phyloP scores from a whole-genome alignment of 2,888 invertebrate genomes.

The Thelaira solivaga region DNA sequence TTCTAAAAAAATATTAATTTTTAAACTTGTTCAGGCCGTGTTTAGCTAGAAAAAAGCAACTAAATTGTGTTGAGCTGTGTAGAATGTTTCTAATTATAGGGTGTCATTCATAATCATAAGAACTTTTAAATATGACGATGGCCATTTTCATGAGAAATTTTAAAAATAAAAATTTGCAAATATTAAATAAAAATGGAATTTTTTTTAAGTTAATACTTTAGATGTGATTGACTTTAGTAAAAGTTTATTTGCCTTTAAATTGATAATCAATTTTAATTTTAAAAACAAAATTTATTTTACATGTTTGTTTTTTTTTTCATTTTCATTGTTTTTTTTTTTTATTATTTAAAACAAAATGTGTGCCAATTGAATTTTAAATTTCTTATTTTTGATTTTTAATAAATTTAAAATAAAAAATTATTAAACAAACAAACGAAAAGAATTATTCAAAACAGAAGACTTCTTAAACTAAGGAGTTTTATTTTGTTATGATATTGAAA shows the following conservation, averaged over 20 bases:
- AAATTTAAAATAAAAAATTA: slow-evolving; percentile 3
- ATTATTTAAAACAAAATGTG: slow-evolving; percentile 40
- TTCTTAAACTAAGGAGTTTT: slow-evolving; percentile 44
- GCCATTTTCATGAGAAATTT: too few relatives aligned
- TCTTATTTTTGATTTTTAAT: slow-evolving; percentile 29
- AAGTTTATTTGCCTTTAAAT: too few relatives aligned
- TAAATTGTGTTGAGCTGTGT: neutral
- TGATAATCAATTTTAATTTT: too few relatives aligned
- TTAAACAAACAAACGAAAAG: neutral
- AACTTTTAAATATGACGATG: too few relatives aligned
- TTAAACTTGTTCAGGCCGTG: neutral
- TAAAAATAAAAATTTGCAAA: too few relatives aligned
- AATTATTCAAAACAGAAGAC: neutral
- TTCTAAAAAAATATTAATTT: slow-evolving; percentile 31
- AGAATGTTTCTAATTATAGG: too few relatives aligned
- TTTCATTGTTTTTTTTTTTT: neutral
- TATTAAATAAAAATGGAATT: too few relatives aligned
- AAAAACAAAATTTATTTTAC: too few relatives aligned
- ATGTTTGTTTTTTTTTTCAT: neutral
- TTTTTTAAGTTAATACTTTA: too few relatives aligned
- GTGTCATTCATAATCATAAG: too few relatives aligned
- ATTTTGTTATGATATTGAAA: slow-evolving; percentile 60
- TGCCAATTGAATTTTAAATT: slow-evolving; percentile 50
- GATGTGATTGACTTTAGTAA: too few relatives aligned
- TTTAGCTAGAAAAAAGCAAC: neutral